phyloP scores from a whole-genome alignment of 2,888 invertebrate genomes.

The Hyalella azteca region DNA sequence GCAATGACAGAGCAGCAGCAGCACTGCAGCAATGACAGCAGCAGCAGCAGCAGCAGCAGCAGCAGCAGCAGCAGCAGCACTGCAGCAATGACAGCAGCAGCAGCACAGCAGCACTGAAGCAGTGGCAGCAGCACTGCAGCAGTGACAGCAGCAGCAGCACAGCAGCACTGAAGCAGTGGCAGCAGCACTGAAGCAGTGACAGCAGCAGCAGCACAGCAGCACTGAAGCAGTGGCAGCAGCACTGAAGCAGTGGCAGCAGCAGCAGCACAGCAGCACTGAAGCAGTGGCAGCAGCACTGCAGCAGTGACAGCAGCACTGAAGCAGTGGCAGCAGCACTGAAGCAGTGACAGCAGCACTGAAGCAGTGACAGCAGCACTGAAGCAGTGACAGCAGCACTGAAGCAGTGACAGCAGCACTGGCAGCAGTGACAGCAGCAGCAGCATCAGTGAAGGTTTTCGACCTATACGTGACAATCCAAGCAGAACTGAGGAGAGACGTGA shows the following conservation, averaged over 20 bases:
- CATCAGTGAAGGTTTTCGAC: background rate
- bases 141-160: background rate
- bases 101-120: background rate
- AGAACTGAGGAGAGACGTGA: background rate
- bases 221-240: background rate
- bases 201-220: background rate
- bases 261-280: too few relatives aligned
- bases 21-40: background rate
- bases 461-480: background rate
- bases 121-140: background rate
- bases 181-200: background rate
- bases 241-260: too few relatives aligned
- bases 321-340: background rate
- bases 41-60: background rate
- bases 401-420: background rate
- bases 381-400: background rate
- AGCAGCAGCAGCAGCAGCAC: background rate
- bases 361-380: background rate
- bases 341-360: background rate
- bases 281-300: background rate
- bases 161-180: background rate
- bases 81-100: background rate
- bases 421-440: background rate
- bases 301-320: background rate
- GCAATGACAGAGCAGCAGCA: background rate